Conservation (phyloP, 2,888 invertebrate genomes). For the Bellardia pandia region DNA sequence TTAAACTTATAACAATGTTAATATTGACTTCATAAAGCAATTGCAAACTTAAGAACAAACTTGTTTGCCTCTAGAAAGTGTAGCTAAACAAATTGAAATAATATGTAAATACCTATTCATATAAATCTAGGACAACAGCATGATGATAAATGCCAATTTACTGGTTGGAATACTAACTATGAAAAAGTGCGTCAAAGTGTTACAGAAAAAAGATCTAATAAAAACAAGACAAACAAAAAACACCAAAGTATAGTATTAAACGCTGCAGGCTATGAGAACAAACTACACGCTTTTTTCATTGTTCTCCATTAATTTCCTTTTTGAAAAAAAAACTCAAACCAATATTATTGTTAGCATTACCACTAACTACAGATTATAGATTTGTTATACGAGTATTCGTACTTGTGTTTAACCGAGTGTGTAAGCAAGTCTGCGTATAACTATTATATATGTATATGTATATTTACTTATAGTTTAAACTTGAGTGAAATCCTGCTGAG, state of each 20-base stretch:
- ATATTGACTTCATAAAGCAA: neutral
- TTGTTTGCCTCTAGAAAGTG: neutral
- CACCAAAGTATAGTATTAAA: slow-evolving; percentile 56
- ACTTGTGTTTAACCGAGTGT: neutral
- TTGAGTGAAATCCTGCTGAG: slow-evolving; percentile 56
- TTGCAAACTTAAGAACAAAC: neutral
- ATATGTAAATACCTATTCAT: neutral
- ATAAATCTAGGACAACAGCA: slow-evolving; percentile 56
- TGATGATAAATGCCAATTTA: slow-evolving; percentile 73
- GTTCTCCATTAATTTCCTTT: neutral
- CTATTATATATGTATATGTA: neutral
- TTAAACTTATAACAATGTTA: neutral
- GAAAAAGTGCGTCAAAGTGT: slow-evolving; percentile 33
- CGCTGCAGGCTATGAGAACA: slow-evolving; percentile 69
- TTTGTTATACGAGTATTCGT: neutral
- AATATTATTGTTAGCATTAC: neutral
- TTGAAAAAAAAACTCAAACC: neutral
- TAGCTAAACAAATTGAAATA: neutral
- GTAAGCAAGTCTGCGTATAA: neutral
- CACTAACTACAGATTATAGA: slow-evolving; percentile 13
- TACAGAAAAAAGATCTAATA: neutral
- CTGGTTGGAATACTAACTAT: slow-evolving; percentile 54
- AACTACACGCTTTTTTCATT: slow-evolving; percentile 17
- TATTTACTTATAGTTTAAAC: slow-evolving; percentile 22
- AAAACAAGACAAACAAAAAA: slow-evolving; percentile 25